These are phyloP conservation scores for Pitta sordida DNA, from an alignment of 2,113 vertebrate species.

Conservation along the genomic window DNA sequence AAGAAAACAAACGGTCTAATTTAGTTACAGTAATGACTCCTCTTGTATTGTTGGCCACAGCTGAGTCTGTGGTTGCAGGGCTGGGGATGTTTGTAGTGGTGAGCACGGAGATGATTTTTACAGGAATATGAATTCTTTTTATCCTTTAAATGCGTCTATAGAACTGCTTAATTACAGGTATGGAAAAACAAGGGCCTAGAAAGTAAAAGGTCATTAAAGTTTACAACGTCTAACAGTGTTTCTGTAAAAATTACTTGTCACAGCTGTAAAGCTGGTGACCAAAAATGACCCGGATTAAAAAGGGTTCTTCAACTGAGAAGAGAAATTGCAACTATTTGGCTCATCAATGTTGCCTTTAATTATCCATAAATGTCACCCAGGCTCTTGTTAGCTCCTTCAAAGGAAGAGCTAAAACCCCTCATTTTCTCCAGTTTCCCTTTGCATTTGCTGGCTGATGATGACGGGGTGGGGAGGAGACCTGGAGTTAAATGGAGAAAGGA, in stretches of 20 bases:
- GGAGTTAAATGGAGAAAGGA: neutral
- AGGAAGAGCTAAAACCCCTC: neutral
- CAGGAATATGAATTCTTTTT: conserved; percentile 56
- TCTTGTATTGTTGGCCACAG: conserved; percentile 68
- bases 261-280: conserved; percentile 62
- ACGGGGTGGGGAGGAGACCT: neutral
- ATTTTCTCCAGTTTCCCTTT: neutral
- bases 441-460: neutral
- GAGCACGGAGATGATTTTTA: conserved; percentile 65
- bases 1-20: conserved; percentile 82
- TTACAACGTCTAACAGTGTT: conserved; percentile 61
- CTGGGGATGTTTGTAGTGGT: conserved; percentile 40
- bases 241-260: conserved; percentile 64
- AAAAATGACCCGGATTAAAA: conserved; percentile 55
- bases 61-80: conserved; percentile 41
- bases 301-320: conserved; percentile 1
- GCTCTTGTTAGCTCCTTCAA: conserved; percentile 28
- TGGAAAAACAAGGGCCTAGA: neutral
- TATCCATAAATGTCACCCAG: conserved; percentile 34
- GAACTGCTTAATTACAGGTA: conserved; percentile 51
- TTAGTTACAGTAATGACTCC: conserved; percentile 82
- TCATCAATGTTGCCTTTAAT: conserved; percentile 59
- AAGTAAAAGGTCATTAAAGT: conserved; percentile 63
- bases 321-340: neutral
- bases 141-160: conserved; percentile 36